These are phyloP conservation scores for Cryptocheilus praepositus DNA, from an alignment of 2,888 invertebrate species.

Conservation along the genomic window DNA sequence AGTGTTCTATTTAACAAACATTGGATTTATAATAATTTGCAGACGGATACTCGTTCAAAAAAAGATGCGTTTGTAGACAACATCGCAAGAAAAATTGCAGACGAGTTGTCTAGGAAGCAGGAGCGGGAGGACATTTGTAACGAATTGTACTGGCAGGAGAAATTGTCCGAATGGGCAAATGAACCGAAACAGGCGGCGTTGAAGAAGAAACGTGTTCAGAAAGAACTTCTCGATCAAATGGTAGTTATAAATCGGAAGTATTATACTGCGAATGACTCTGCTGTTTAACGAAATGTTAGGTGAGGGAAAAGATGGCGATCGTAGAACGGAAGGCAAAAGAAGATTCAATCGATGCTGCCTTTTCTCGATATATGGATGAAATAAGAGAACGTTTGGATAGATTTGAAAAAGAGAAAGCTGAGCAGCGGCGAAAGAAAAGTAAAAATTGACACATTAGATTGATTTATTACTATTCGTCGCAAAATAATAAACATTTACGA, in stretches of 20 bases:
- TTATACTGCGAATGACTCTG: not conserved
- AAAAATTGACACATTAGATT: not conserved
- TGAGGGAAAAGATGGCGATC: conserved; percentile 25
- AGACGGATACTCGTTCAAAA: conserved; percentile 22
- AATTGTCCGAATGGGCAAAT: conserved; percentile 29
- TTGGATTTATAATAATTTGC: not conserved
- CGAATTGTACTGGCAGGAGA: conserved; percentile 43
- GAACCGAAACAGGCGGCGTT: conserved; percentile 19
- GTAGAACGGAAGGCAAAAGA: conserved; percentile 46
- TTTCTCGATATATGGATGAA: conserved; percentile 47
- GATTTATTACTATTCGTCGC: too few relatives aligned
- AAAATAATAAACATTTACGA: too few relatives aligned
- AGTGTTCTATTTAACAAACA: too few relatives aligned
- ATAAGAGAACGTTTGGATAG: conserved; percentile 21
- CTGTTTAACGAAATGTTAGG: too few relatives aligned
- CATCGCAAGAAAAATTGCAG: conserved; percentile 39
- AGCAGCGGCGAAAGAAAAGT: conserved; percentile 20
- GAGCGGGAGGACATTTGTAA: conserved; percentile 44
- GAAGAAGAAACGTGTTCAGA: conserved; percentile 37
- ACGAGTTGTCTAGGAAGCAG: conserved; percentile 30
- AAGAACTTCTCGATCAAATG: conserved; percentile 43
- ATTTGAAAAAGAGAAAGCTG: conserved; percentile 13
- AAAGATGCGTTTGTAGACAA: conserved; percentile 40
- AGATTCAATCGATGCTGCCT: conserved; percentile 46
- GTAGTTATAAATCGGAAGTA: conserved; percentile 12